Percentiles rank a stretch among this genome's conserved stretches.
Evolutionary conservation across 2,113 vertebrate species (phyloP).

Genomic region (Empidonax traillii): DNA sequence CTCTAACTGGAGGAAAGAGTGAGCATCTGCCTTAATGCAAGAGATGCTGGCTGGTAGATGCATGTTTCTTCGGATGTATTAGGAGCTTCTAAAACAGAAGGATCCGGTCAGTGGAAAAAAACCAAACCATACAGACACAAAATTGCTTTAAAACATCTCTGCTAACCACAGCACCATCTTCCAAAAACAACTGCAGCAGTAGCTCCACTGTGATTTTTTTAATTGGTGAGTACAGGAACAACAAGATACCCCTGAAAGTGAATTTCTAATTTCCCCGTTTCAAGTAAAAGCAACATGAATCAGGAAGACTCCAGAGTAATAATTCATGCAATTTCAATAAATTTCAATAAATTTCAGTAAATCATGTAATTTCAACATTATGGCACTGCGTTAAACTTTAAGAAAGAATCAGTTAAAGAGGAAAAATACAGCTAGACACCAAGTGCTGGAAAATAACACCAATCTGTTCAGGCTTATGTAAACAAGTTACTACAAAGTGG

Average conservation of each 20-base stretch:
- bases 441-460: background rate
- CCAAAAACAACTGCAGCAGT: background rate
- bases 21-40: background rate
- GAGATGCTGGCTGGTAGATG: background rate
- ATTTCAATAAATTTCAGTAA: too few relatives aligned
- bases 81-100: background rate
- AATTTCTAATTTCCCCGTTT: background rate
- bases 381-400: background rate
- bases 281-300: background rate
- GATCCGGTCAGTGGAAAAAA: background rate
- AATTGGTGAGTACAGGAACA: background rate
- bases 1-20: background rate
- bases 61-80: background rate
- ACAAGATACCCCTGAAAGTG: background rate
- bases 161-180: background rate
- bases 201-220: background rate
- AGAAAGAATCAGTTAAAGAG: background rate
- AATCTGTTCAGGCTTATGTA: background rate
- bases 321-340: background rate
- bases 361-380: background rate
- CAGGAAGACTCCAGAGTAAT: background rate
- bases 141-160: background rate
- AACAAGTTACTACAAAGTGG: background rate
- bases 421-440: background rate
- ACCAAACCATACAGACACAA: background rate